A percentile compares a stretch with the other conserved stretches of the same genome.
Evolutionary conservation across 2,113 vertebrate species (phyloP).

Genomic region (Phaetusa simplex): DNA sequence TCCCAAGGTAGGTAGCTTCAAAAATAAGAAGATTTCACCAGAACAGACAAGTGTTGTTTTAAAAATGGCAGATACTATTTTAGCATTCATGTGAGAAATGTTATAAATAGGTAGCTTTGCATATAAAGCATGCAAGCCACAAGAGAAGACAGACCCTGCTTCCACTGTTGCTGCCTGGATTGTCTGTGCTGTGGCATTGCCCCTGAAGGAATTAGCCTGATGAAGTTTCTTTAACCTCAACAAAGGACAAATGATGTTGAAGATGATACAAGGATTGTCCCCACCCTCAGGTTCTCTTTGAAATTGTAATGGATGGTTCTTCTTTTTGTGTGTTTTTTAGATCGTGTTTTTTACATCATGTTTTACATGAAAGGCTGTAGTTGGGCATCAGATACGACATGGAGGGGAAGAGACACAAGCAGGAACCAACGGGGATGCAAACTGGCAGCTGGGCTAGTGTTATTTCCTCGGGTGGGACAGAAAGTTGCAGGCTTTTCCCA

Average conservation of each 20-base stretch:
- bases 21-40: conserved; percentile 31
- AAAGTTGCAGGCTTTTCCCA: background rate
- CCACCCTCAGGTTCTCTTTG: background rate
- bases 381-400: background rate
- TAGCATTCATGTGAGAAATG: conserved; percentile 16
- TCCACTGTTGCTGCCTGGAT: background rate
- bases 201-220: background rate
- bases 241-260: background rate
- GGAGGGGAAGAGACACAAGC: background rate
- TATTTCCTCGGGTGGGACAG: background rate
- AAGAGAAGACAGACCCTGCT: background rate
- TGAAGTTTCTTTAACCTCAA: background rate
- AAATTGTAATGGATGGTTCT: background rate
- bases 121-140: conserved; percentile 5
- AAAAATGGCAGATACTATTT: conserved; percentile 38
- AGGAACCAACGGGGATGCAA: background rate
- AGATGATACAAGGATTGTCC: background rate
- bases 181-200: background rate
- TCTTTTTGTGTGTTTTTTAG: background rate
- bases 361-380: background rate
- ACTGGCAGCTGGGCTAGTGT: background rate
- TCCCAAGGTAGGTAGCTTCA: conserved; percentile 31
- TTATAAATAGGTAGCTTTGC: conserved; percentile 33
- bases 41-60: conserved; percentile 32
- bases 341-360: background rate